A percentile compares a stretch with the other conserved stretches of the same genome.
Evolutionary conservation across 1,140 invertebrate species (phyloP).

Genomic region (Condylostylus longicornis): DNA sequence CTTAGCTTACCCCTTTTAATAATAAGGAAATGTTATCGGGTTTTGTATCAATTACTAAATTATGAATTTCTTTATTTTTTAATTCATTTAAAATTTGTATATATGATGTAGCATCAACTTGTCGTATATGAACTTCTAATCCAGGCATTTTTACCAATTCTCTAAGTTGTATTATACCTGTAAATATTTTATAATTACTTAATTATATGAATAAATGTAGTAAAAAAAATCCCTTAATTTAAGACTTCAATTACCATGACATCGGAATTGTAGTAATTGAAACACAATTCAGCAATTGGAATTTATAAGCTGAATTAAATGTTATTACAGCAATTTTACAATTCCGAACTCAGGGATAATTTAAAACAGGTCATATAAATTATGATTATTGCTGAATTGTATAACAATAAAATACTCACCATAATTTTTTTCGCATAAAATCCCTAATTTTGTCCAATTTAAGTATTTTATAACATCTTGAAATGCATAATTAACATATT

Average conservation of each 20-base stretch:
- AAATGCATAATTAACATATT: conserved; percentile 68
- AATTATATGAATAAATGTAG: neutral
- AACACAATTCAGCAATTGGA: too few species aligned
- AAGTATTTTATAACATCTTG: conserved; percentile 74
- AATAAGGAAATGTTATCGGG: conserved; percentile 55
- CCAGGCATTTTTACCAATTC: conserved; percentile 14
- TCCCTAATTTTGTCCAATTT: conserved; percentile 84
- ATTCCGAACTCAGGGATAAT: neutral
- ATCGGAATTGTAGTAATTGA: too few species aligned
- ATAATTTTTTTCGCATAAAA: conserved; percentile 67
- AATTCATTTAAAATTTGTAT: conserved; percentile 18
- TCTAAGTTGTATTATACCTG: conserved; percentile 21
- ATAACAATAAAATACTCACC: neutral
- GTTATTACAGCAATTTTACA: too few species aligned
- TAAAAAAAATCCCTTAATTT: too few species aligned
- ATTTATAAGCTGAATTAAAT: too few species aligned
- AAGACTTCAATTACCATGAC: too few species aligned
- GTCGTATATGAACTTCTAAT: conserved; percentile 18
- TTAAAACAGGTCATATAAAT: neutral
- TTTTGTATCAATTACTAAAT: conserved; percentile 68
- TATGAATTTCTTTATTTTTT: conserved; percentile 32
- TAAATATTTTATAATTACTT: neutral
- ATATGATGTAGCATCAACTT: conserved; percentile 14
- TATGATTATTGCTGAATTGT: neutral
- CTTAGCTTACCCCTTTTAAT: conserved; percentile 61